A percentile compares a stretch with the other conserved stretches of the same genome.
These are phyloP conservation scores for Bruchidius siliquastri DNA, from an alignment of 2,888 invertebrate genomes.

Conservation along the genomic window DNA sequence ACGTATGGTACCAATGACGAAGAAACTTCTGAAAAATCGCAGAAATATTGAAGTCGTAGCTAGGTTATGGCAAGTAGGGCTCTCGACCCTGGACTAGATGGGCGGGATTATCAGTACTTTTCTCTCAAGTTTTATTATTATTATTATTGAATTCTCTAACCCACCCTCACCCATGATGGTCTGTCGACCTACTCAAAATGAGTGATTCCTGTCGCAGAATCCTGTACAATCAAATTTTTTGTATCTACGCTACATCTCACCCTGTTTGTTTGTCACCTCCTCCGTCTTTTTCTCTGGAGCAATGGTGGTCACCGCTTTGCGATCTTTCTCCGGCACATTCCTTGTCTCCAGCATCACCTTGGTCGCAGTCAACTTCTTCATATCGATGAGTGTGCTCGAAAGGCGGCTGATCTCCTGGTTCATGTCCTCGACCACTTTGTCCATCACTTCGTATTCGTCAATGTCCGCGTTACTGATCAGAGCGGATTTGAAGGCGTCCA, in stretches of 20 bases:
- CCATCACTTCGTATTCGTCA: conserved; percentile 14
- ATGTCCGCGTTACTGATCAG: conserved; percentile 7
- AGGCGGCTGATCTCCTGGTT: conserved; percentile 20
- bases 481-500: conserved; percentile 9
- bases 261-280: neutral
- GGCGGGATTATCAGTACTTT: too few species aligned
- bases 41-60: too few species aligned
- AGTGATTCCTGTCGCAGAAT: too few species aligned
- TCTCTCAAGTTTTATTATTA: too few species aligned
- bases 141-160: too few species aligned
- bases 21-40: neutral
- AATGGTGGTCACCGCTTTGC: neutral
- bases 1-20: neutral
- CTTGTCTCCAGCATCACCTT: neutral
- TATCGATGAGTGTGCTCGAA: conserved; percentile 5
- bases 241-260: too few species aligned
- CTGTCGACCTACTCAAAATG: too few species aligned
- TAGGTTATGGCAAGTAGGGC: too few species aligned
- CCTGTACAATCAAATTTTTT: too few species aligned
- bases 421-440: conserved; percentile 21
- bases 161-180: too few species aligned
- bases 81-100: too few species aligned
- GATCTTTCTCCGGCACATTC: neutral
- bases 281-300: neutral
- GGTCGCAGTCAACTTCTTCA: neutral